Percentiles rank a stretch among this genome's conserved stretches.
Evolutionary conservation across 2,797 vertebrate genomes (phyloP).

Genomic region (Enteromius treurensis): DNA sequence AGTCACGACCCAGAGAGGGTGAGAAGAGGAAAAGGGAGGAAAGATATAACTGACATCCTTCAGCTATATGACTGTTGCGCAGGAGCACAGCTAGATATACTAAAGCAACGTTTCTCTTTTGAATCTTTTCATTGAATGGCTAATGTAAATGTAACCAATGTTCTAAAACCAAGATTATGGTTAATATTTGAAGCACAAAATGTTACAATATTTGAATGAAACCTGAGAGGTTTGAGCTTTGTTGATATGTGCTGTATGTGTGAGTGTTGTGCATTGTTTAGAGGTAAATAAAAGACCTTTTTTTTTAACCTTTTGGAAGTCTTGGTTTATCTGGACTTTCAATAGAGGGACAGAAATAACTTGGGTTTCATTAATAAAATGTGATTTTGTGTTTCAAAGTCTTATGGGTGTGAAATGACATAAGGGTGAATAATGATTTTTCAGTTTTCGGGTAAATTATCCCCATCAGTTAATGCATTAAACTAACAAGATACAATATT

Average conservation of each 20-base stretch:
- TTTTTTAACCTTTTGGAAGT: not conserved
- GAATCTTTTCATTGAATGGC: not conserved
- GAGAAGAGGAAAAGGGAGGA: not conserved
- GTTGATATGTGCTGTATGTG: not conserved
- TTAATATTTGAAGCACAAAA: not conserved
- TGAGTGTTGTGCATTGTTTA: not conserved
- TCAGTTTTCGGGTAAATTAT: not conserved
- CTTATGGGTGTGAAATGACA: not conserved
- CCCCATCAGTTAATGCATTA: not conserved
- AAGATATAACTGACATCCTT: slow-evolving; percentile 43
- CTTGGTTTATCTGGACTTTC: not conserved
- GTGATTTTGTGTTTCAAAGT: not conserved
- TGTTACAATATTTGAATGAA: not conserved
- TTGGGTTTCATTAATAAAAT: not conserved
- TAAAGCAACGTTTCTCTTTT: slow-evolving; percentile 22
- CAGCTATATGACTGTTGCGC: slow-evolving; percentile 16
- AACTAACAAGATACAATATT: not conserved
- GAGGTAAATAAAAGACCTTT: not conserved
- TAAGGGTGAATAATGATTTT: not conserved
- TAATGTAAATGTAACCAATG: not conserved
- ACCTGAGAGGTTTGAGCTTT: not conserved
- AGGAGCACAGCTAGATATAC: slow-evolving; percentile 1
- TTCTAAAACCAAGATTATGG: not conserved
- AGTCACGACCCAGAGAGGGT: not conserved
- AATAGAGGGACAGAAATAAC: not conserved